Evolutionary conservation across 2,797 vertebrate species (phyloP).

Genomic region (Pipistrellus pygmaeus): DNA sequence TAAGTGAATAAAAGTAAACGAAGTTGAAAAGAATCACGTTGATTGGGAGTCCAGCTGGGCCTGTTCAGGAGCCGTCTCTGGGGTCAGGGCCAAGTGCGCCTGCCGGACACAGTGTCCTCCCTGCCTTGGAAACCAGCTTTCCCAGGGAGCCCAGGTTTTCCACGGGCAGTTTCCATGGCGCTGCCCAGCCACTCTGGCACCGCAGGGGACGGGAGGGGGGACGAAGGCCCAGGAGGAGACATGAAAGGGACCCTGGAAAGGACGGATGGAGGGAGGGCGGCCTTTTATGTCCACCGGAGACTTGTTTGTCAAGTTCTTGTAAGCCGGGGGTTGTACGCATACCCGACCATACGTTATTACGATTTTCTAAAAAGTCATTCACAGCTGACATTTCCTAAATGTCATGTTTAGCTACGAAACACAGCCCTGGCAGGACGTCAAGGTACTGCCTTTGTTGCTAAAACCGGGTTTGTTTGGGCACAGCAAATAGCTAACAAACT

Average conservation of each 20-base stretch:
- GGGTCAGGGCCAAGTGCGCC: not conserved
- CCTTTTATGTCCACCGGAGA: constrained; percentile 24
- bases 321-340: constrained; percentile 20
- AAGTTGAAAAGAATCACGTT: not conserved
- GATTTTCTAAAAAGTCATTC: constrained; percentile 72
- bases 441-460: constrained; percentile 71
- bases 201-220: not conserved
- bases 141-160: not conserved
- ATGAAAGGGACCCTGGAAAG: constrained; percentile 31
- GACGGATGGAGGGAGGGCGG: not conserved
- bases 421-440: constrained; percentile 56
- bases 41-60: not conserved
- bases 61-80: not conserved
- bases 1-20: not conserved
- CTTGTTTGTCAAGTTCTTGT: constrained; percentile 69
- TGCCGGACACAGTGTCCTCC: not conserved
- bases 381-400: constrained; percentile 82
- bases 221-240: not conserved
- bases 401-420: constrained; percentile 78
- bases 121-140: constrained; percentile 22
- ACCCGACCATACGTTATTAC: constrained; percentile 52
- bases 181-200: not conserved
- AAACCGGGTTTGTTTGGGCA: constrained; percentile 64
- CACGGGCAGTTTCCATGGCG: not conserved
- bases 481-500: constrained; percentile 60